Evolutionary conservation across 2,888 invertebrate species (phyloP), one percentile per base, ranked within the genome.

Genomic region (Phrixothrix hirtus): DNA sequence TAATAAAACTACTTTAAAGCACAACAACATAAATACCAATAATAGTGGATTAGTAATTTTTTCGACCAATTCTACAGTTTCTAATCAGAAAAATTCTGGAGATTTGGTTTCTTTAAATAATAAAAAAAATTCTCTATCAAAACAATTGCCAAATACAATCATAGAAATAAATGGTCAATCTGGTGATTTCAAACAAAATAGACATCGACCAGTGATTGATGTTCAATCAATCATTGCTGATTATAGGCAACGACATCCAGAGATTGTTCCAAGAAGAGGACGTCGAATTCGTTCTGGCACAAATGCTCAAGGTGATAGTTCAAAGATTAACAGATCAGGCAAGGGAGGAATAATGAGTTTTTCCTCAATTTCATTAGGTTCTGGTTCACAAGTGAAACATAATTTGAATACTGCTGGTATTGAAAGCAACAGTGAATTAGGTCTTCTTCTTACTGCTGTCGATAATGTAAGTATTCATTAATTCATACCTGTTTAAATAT

Each of bases 221-320:
- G 90, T 91, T 0, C 85, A 88, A 69, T 87, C 89, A 2, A 88
- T 91, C 46, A 89, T 89, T 66, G 89, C 89, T 0, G 90, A 90
- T 69, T 88, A 88, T 67, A 81, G 89, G 59, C 86, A 87, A 58
- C 79, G 86, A 59, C 88, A 89, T 74, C 88, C 89, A 0, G 88
- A 90, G 59, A 77, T 83, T 2, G 83, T 87, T 0, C 88, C 88
- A 0, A 75, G 87, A 60, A 80, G 87, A 61, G 85, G 85, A 2
- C 77, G 85, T 15, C 74, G 86, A 36, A 82, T 85, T 73, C 83
- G 84, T 65, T 78, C 80, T 1, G 74, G 79, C 53, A 55, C 79
- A 11, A 79, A 79, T 17, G 38, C 65, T 2, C 67, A 69, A 50
- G 60, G 57, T 41, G 72, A 70, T 38, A 59, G 46, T 17, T 35